Conservation (phyloP, 2,113 vertebrate genomes). For the Xyliphius kryptos region DNA sequence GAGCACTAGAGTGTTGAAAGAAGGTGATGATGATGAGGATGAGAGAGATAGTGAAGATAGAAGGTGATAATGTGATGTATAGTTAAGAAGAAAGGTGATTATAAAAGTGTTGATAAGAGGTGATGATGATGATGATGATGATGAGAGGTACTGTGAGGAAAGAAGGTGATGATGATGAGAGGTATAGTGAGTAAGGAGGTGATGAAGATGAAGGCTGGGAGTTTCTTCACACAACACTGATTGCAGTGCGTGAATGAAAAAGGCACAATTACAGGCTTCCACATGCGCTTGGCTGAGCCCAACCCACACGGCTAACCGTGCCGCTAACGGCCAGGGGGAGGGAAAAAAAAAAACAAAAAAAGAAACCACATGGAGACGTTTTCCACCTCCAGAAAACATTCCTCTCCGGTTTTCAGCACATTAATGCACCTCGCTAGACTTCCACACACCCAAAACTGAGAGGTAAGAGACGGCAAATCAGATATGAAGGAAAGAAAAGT, state of each 20-base stretch:
- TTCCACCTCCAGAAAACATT: not conserved
- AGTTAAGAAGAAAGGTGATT: too few relatives aligned
- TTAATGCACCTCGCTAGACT: not conserved
- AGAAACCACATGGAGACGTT: not conserved
- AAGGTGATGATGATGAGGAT: too few relatives aligned
- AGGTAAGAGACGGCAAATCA: not conserved
- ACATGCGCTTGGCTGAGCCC: slow-evolving; percentile 56
- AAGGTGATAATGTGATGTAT: too few relatives aligned
- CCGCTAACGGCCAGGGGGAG: slow-evolving; percentile 5
- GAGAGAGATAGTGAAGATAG: too few relatives aligned
- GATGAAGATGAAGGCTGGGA: slow-evolving; percentile 13
- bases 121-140: too few relatives aligned
- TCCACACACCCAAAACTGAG: slow-evolving; percentile 3
- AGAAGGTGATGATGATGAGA: not conserved
- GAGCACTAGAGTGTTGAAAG: too few relatives aligned
- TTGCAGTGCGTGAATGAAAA: slow-evolving; percentile 30
- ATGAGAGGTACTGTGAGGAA: too few relatives aligned
- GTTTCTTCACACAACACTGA: slow-evolving; percentile 31
- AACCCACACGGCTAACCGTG: slow-evolving; percentile 59
- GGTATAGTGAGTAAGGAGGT: slow-evolving; percentile 16
- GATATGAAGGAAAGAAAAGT: not conserved
- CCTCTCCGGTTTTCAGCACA: not conserved
- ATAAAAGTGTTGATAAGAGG: too few relatives aligned
- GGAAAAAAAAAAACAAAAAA: slow-evolving; percentile 2
- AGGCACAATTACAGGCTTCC: slow-evolving; percentile 67